Base-by-base conservation (phyloP, 2,113 vertebrate genomes). In the Tragelaphus scriptus region DNA sequence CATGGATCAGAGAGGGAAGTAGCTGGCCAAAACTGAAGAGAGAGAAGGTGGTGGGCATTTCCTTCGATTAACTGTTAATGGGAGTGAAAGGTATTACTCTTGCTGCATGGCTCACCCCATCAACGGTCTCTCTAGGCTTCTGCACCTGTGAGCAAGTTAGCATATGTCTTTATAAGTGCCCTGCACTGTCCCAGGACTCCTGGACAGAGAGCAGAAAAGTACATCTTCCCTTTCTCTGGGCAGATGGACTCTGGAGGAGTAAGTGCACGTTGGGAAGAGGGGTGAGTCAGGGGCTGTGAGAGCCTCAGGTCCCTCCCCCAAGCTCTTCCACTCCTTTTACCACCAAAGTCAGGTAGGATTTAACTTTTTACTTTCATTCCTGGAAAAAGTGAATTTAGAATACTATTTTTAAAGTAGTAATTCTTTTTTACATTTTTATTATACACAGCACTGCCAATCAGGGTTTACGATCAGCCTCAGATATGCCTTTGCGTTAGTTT, bases 131-230 rank as follows among this genome's bases (percentile, higher is more conserved):
- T 32, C 56, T n/a, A 19, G 5, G 6, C 9, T 25, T 14, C 1
- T 44, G 40, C 36, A 13, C 23, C 68, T 44, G 16, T 2, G 26
- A 59, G 14, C 51, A 13, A 4, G 32, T 25, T 36, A 47, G 30
- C 25, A 2, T 8, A 2, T 2, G 3, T 36, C 19, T 2, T 36
- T 7, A 1, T 9, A 8, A 5, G 13, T 49, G 17, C 26, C 4
- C 12, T 26, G 1, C 10, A 14, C 25, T 82, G 7, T 44, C 82
- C 47, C 23, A 15, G n/a, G 44, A 61, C 11, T 23, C 21, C 21
- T 51, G 10, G 3, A 36, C 1, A 84, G 2, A 36, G 7, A 17
- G 7, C 6, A 36, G 81, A 49, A 26, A 85, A 75, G 28, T 2
- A 4, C 3, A 7, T 12, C 11, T 55, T 23, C 21, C 56, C 84